phyloP scores from a whole-genome alignment of 2,113 vertebrate genomes.

The Chitala chitala region DNA sequence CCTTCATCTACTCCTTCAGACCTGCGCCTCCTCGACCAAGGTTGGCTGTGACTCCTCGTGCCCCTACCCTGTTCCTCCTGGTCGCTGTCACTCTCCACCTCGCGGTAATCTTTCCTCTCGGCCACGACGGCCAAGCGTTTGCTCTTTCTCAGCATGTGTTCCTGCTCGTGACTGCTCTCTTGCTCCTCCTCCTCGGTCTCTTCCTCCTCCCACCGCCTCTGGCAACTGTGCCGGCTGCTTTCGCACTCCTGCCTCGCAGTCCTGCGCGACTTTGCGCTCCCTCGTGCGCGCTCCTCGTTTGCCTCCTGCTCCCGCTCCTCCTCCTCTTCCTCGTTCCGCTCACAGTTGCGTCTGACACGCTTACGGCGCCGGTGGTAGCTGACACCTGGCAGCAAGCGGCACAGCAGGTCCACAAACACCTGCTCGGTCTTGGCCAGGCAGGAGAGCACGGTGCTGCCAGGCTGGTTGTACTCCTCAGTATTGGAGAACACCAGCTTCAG shows the following conservation, averaged over 20 bases:
- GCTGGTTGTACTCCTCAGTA: constrained; percentile 86
- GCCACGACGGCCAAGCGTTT: constrained; percentile 47
- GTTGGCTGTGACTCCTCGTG: background rate
- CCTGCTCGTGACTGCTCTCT: constrained; percentile 40
- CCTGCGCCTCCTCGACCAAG: constrained; percentile 21
- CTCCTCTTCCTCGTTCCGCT: constrained; percentile 43
- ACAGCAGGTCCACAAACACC: constrained; percentile 78
- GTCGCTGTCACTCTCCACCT: constrained; percentile 62
- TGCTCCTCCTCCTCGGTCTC: constrained; percentile 13
- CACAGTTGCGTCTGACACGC: constrained; percentile 44
- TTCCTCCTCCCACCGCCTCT: constrained; percentile 32
- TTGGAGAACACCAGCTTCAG: constrained; percentile 91
- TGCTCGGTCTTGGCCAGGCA: constrained; percentile 88
- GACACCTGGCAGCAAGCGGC: constrained; percentile 83
- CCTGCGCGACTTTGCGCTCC: constrained; percentile 25
- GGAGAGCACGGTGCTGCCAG: constrained; percentile 77
- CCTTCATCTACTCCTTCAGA: background rate
- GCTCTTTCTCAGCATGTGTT: constrained; percentile 55
- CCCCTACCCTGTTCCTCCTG: constrained; percentile 19
- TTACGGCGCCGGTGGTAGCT: constrained; percentile 80
- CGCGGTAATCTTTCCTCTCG: constrained; percentile 55
- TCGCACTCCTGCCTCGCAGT: background rate
- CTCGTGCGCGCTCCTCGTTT: constrained; percentile 32
- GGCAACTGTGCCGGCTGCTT: constrained; percentile 27
- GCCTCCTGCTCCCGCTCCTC: constrained; percentile 35